Conservation (phyloP, 2,888 invertebrate genomes). For the Beris morrisii region DNA sequence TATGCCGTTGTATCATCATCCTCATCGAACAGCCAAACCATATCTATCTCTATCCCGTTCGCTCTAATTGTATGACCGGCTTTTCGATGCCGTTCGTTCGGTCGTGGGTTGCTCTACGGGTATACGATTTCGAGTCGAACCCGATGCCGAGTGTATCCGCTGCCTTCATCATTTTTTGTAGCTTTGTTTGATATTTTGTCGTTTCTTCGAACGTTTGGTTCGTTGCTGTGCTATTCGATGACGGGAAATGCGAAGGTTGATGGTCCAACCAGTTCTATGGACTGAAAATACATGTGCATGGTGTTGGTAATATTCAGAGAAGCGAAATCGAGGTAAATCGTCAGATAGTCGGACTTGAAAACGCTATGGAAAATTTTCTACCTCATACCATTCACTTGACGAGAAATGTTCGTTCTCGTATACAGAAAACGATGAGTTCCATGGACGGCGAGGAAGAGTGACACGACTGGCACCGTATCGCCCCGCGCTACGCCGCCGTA, state of each 20-base stretch:
- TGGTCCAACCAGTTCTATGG: constrained; percentile 29
- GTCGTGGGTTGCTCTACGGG: constrained; percentile 2
- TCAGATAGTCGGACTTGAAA: constrained; percentile 6
- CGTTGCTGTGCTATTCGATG: constrained; percentile 30
- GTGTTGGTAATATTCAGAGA: constrained; percentile 22
- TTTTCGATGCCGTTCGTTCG: constrained; percentile 11
- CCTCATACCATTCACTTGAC: constrained; percentile 32
- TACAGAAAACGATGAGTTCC: constrained; percentile 23
- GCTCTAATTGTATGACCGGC: constrained; percentile 22
- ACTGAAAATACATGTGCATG: constrained; percentile 18
- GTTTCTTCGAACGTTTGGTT: constrained; percentile 27
- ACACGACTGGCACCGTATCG: constrained; percentile 17
- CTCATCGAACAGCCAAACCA: constrained; percentile 27
- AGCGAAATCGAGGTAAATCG: constrained; percentile 27
- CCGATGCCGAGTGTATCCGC: constrained; percentile 23
- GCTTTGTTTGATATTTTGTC: constrained; percentile 29
- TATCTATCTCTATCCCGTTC: constrained; percentile 3
- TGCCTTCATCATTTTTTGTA: constrained; percentile 25
- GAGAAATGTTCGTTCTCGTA: constrained; percentile 18
- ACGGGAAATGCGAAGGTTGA: constrained; percentile 33
- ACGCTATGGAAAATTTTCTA: constrained; percentile 29
- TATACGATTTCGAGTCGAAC: not conserved
- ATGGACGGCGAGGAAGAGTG: constrained; percentile 18
- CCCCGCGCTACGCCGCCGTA: not conserved
- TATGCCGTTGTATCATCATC: constrained; percentile 27